Conservation (phyloP, 2,113 vertebrate genomes). For the Aphelocoma coerulescens region DNA sequence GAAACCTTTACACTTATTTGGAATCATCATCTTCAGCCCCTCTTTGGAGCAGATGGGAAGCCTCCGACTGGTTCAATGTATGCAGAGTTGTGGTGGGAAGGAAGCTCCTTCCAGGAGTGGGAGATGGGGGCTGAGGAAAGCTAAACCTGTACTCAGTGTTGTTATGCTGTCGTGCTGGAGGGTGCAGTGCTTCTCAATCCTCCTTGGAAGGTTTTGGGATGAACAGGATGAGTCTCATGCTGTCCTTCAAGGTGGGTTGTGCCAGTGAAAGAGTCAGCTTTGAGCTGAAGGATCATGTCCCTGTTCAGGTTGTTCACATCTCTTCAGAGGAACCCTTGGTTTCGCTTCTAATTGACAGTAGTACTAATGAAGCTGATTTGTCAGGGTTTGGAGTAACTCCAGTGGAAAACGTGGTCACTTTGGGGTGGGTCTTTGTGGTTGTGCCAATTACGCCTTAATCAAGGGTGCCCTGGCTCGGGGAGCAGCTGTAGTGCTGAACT, state of each 20-base stretch:
- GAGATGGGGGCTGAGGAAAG: background rate
- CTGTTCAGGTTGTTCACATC: background rate
- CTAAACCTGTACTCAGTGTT: background rate
- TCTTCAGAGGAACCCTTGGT: background rate
- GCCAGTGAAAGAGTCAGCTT: background rate
- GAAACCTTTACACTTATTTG: constrained; percentile 55
- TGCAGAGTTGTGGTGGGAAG: background rate
- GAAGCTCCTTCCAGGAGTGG: background rate
- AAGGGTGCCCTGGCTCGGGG: background rate
- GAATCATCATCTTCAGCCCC: constrained; percentile 42
- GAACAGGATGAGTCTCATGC: rapidly evolving
- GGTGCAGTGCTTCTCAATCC: background rate
- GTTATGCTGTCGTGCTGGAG: rapidly evolving
- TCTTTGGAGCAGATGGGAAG: background rate
- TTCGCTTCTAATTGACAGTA: background rate
- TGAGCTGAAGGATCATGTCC: background rate
- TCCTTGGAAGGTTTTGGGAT: background rate
- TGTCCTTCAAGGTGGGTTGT: background rate
- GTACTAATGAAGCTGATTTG: background rate
- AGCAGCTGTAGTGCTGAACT: background rate
- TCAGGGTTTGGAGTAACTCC: background rate
- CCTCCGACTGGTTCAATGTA: background rate
- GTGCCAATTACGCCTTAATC: rapidly evolving
- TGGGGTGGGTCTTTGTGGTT: background rate
- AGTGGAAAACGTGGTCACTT: background rate